A percentile compares a stretch with the other conserved stretches of the same genome.
Evolutionary conservation across 2,113 vertebrate genomes (phyloP).

Genomic region (Pitta sordida): DNA sequence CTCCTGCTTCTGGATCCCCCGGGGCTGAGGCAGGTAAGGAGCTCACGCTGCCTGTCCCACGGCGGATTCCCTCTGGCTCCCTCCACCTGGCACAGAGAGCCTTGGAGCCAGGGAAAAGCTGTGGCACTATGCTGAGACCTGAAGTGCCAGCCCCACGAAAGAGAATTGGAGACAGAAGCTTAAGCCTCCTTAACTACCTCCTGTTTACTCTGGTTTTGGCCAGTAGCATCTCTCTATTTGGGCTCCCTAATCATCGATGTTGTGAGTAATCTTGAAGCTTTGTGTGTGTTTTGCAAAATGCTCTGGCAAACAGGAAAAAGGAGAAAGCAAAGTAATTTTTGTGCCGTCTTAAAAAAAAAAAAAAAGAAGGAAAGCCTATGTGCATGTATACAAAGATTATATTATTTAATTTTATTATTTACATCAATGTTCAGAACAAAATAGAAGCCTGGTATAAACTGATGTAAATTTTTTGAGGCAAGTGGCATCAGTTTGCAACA

Average conservation of each 20-base stretch:
- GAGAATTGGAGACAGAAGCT: conserved; percentile 37
- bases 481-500: not conserved
- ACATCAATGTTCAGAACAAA: not conserved
- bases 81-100: conserved; percentile 2
- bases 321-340: not conserved
- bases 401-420: not conserved
- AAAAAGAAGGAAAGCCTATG: not conserved
- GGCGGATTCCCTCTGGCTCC: not conserved
- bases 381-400: not conserved
- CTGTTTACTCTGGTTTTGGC: conserved; percentile 38
- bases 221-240: not conserved
- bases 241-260: not conserved
- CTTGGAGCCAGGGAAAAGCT: conserved; percentile 11
- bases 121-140: not conserved
- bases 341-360: not conserved
- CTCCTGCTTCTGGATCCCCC: not conserved
- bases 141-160: conserved; percentile 33
- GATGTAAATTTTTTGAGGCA: not conserved
- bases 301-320: conserved; percentile 1
- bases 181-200: conserved; percentile 34
- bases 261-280: conserved; percentile 29
- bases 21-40: not conserved
- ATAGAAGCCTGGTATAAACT: not conserved
- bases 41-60: not conserved
- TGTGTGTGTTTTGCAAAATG: not conserved